These are phyloP conservation scores for Ptyas mucosa DNA, from an alignment of 2,113 vertebrate genomes.

Conservation along the genomic window DNA sequence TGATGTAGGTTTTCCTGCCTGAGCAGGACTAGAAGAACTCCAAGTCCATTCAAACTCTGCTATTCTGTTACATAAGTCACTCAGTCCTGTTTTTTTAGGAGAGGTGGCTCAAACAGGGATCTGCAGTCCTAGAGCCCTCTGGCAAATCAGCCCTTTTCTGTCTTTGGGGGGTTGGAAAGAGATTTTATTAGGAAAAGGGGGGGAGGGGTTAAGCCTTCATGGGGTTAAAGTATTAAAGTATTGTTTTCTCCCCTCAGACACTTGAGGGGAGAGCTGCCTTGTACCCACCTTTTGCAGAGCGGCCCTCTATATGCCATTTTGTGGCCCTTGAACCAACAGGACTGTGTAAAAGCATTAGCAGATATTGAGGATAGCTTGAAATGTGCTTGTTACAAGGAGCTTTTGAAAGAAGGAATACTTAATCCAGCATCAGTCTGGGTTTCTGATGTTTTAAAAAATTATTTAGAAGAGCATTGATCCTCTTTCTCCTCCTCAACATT, in stretches of 20 bases:
- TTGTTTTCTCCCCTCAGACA: background rate
- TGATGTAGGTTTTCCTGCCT: background rate
- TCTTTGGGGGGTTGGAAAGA: background rate
- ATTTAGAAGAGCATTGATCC: background rate
- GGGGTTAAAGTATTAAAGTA: background rate
- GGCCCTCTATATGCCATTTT: background rate
- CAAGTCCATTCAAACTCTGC: background rate
- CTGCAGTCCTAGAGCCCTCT: background rate
- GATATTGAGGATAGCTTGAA: background rate
- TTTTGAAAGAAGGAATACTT: background rate
- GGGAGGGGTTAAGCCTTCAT: background rate
- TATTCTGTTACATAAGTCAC: background rate
- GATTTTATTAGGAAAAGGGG: background rate
- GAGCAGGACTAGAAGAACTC: background rate
- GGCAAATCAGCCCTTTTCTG: background rate
- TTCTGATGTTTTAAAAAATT: background rate
- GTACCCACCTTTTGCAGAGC: background rate
- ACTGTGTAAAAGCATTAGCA: background rate
- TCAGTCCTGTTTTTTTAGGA: background rate
- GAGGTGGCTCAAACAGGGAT: background rate
- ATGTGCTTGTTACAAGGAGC: background rate
- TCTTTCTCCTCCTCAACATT: background rate
- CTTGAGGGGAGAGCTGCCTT: no score
- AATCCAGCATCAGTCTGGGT: background rate
- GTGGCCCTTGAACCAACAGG: background rate